Evolutionary conservation across 2,888 invertebrate genomes (phyloP), one percentile per base, ranked within the genome.

Genomic region (Autographa gamma): DNA sequence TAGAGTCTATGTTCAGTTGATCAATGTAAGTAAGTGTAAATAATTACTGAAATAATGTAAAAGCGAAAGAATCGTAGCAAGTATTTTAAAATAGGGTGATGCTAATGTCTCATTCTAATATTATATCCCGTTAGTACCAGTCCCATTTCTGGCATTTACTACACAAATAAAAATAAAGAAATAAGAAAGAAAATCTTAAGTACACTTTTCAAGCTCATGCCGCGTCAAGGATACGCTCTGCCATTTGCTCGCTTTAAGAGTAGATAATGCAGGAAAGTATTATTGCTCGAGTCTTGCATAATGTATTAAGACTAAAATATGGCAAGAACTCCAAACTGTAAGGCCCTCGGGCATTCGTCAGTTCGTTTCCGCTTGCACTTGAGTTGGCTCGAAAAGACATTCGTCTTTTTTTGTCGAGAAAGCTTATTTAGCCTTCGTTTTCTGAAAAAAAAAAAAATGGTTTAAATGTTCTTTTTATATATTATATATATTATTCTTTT

Each of bases 171-270:
- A n/a, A 48, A n/a, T 48, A 43, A 43, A 43, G 43, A 16, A 43
- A 43, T 43, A 16, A 43, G n/a, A 48, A n/a, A 48, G 48, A 48
- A 48, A 48, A 48, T 48, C 48, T 48, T 48, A 7, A 48, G 48
- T 48, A n/a, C 48, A n/a, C 48, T 48, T 48, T 48, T 48, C 48
- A n/a, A 48, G 48, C 48, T 48, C n/a, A 48, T 48, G 48, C 48
- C n/a, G 48, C 48, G 48, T 48, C 48, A 48, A n/a, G n/a, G 48
- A 48, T 54, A 19, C 25, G 19, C 19, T 25, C 25, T 19, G 11
- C 19, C 19, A 56, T 25, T 56, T 3, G 25, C 25, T 56, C 5
- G 19, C 54, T 56, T 25, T 56, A 25, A 19, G 13, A 11, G 19
- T 25, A 56, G 54, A 56, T 56, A 56, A 56, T 56, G 13, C 13